Conservation (phyloP, 2,797 vertebrate species). For the Semaprochilodus insignis region DNA sequence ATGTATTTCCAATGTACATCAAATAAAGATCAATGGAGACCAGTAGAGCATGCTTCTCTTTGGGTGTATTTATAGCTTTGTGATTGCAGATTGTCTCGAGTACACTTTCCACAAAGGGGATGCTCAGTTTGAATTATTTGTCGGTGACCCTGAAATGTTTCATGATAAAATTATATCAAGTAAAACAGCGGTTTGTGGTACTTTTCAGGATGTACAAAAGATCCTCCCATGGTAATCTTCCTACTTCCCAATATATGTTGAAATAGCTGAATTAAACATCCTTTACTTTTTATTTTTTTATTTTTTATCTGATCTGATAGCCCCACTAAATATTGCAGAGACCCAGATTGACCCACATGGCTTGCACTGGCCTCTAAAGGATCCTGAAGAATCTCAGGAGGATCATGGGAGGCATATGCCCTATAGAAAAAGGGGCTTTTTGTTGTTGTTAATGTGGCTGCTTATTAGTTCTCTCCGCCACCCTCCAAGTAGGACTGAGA, state of each 20-base stretch:
- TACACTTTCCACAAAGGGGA: conserved; percentile 36
- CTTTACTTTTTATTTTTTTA: background rate
- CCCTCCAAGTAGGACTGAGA: too few relatives aligned
- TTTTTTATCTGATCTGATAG: background rate
- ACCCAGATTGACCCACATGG: too few relatives aligned
- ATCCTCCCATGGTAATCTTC: background rate
- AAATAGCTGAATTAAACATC: background rate
- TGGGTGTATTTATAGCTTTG: conserved; percentile 53
- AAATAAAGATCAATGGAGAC: conserved; percentile 53
- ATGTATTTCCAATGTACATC: conserved; percentile 36
- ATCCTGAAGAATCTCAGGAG: too few relatives aligned
- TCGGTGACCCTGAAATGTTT: conserved; percentile 46
- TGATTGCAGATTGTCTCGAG: conserved; percentile 48
- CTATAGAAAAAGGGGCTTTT: too few relatives aligned
- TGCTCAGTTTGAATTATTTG: conserved; percentile 48
- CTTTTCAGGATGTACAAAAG: background rate
- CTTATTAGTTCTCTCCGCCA: too few relatives aligned
- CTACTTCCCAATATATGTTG: background rate
- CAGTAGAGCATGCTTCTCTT: conserved; percentile 38
- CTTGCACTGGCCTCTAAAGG: too few relatives aligned
- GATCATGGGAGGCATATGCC: too few relatives aligned
- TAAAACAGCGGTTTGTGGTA: conserved; percentile 25
- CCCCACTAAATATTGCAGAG: too few relatives aligned
- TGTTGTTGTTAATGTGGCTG: too few relatives aligned
- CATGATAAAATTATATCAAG: conserved; percentile 43